Evolutionary conservation across 2,888 invertebrate species (phyloP).

Genomic region (Alentia gelatinosa): DNA sequence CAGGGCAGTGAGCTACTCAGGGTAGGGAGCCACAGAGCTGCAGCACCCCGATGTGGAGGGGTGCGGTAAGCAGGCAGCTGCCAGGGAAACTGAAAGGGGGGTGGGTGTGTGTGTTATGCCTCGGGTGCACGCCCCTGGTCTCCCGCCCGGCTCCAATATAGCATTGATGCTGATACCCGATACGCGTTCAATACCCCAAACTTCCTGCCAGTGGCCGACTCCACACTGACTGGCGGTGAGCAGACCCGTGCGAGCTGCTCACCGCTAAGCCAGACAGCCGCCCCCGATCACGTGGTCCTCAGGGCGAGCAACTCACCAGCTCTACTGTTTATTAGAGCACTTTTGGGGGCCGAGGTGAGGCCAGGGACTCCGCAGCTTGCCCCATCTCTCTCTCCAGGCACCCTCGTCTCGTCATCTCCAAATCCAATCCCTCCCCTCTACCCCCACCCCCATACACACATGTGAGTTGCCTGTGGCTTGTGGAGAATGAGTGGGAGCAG

Average conservation of each 20-base stretch:
- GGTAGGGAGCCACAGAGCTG: not conserved
- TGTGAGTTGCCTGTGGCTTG: slow-evolving; percentile 1
- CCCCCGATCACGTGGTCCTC: slow-evolving; percentile 31
- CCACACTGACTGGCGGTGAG: too few relatives aligned
- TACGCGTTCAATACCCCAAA: slow-evolving; percentile 49
- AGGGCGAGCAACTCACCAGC: not conserved
- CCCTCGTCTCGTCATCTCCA: not conserved
- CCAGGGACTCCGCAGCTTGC: not conserved
- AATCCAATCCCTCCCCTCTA: not conserved
- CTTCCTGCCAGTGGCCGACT: slow-evolving; percentile 22
- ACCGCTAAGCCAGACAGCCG: not conserved
- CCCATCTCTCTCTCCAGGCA: not conserved
- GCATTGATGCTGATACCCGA: slow-evolving; percentile 47
- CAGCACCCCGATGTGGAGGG: slow-evolving; percentile 11
- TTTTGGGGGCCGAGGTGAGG: not conserved
- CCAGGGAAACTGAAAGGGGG: not conserved
- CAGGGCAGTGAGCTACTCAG: slow-evolving; percentile 20
- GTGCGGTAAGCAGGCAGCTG: not conserved
- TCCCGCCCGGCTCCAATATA: slow-evolving; percentile 21
- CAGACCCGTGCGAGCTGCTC: slow-evolving; percentile 23
- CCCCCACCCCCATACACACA: not conserved
- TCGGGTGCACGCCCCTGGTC: not conserved
- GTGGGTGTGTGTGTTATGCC: not conserved
- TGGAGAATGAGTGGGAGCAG: not conserved
- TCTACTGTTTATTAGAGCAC: slow-evolving; percentile 34